These are phyloP conservation scores for Pipistrellus kuhlii DNA, from an alignment of 2,797 vertebrate species.

Conservation along the genomic window DNA sequence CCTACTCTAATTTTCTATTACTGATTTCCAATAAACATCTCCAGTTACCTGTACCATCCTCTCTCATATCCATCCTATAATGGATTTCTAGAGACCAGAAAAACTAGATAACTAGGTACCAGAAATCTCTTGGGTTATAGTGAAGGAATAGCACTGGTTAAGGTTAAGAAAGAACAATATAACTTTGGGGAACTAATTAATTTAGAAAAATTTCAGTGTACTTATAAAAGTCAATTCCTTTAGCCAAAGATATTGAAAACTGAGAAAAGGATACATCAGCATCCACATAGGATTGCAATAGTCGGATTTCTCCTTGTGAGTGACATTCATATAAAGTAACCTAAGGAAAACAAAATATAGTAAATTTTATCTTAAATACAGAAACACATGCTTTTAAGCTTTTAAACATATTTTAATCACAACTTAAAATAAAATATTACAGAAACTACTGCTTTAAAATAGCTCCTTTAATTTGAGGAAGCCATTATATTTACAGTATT, in stretches of 20 bases:
- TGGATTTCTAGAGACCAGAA: neutral
- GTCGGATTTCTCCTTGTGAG: conserved; percentile 97
- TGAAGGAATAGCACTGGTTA: neutral
- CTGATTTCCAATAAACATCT: neutral
- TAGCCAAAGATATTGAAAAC: conserved; percentile 40
- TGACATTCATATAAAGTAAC: conserved; percentile 99
- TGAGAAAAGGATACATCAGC: conserved; percentile 96
- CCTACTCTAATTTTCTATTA: neutral
- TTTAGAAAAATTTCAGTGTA: conserved; percentile 32
- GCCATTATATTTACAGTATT: neutral
- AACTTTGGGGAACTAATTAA: conserved; percentile 44
- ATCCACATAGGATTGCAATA: conserved; percentile 98
- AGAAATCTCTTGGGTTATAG: neutral
- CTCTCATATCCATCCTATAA: neutral
- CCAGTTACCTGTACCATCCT: neutral
- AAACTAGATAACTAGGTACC: neutral
- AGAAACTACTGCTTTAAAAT: conserved; percentile 38
- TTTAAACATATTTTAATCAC: conserved; percentile 20
- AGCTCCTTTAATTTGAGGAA: conserved; percentile 52
- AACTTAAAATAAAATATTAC: neutral
- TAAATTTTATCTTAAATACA: conserved; percentile 22
- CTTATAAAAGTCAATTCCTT: conserved; percentile 51
- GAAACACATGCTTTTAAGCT: conserved; percentile 11
- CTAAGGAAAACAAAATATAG: conserved; percentile 85
- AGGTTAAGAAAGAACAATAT: neutral